Evolutionary conservation across 92 coral and sea anemone genomes (phyloP).

Genomic region (Palythoa heliodiscus): DNA sequence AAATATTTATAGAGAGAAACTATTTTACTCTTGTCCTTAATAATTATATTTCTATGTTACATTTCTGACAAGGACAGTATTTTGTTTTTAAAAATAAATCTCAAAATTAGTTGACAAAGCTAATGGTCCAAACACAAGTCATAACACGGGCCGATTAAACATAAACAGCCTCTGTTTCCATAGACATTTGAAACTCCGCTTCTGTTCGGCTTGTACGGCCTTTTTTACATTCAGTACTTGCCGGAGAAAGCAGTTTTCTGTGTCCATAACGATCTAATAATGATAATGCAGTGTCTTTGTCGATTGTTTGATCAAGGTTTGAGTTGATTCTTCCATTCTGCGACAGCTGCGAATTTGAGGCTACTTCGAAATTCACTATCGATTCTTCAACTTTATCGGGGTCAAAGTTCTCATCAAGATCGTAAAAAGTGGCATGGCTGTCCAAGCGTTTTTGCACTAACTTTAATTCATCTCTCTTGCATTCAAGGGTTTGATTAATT

Average conservation of each 20-base stretch:
- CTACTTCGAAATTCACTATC: background rate
- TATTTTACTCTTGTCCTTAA: too few relatives aligned
- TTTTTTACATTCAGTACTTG: slow-evolving; percentile 10
- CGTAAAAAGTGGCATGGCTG: slow-evolving; percentile 46
- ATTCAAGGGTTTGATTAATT: slow-evolving; percentile 42
- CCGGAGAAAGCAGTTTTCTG: slow-evolving; percentile 20
- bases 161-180: slow-evolving; percentile 18
- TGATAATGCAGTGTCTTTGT: background rate
- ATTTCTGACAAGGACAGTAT: too few relatives aligned
- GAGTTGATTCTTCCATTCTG: background rate
- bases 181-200: background rate
- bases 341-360: background rate
- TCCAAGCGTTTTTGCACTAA: slow-evolving; percentile 51
- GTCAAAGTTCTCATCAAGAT: slow-evolving; percentile 65
- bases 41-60: too few relatives aligned
- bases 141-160: background rate
- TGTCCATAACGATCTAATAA: slow-evolving; percentile 39
- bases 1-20: too few relatives aligned
- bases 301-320: slow-evolving; percentile 19
- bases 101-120: background rate
- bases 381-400: slow-evolving; percentile 41
- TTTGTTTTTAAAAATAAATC: background rate
- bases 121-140: background rate
- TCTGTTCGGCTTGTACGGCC: slow-evolving; percentile 5
- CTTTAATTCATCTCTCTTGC: slow-evolving; percentile 44